These are phyloP conservation scores for Tolmerus cingulatus DNA, from an alignment of 2,888 invertebrate species.

Conservation along the genomic window DNA sequence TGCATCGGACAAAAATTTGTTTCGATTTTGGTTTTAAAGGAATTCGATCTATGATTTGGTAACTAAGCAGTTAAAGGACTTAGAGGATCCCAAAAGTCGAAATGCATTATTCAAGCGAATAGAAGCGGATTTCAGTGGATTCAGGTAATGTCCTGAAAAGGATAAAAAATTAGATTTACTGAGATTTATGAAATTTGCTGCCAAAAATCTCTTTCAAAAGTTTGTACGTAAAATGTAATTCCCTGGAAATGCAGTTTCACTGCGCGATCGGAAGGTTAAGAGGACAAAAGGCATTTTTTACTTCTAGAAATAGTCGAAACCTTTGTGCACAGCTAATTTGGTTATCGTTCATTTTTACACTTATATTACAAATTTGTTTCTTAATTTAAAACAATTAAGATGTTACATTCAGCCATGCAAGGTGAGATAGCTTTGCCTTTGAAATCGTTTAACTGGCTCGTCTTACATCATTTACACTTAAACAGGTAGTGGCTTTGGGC, in stretches of 20 bases:
- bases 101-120: neutral
- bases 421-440: neutral
- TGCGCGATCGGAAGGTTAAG: neutral
- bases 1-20: neutral
- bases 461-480: neutral
- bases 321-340: slow-evolving; percentile 52
- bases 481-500: neutral
- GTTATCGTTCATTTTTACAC: neutral
- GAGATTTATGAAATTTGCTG: neutral
- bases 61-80: neutral
- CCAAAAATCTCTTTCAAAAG: neutral
- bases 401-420: neutral
- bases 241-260: neutral
- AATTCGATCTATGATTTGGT: neutral
- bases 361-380: slow-evolving; percentile 4
- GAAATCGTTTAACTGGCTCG: neutral
- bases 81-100: neutral
- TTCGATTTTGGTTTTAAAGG: neutral
- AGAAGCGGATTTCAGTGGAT: neutral
- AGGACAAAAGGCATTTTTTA: slow-evolving; percentile 37
- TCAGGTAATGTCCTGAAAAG: neutral
- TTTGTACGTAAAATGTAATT: neutral
- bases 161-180: neutral
- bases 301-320: slow-evolving; percentile 49
- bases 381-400: slow-evolving; percentile 38